Evolutionary conservation across 2,797 vertebrate genomes (phyloP).

Genomic region (Channallabes apus): DNA sequence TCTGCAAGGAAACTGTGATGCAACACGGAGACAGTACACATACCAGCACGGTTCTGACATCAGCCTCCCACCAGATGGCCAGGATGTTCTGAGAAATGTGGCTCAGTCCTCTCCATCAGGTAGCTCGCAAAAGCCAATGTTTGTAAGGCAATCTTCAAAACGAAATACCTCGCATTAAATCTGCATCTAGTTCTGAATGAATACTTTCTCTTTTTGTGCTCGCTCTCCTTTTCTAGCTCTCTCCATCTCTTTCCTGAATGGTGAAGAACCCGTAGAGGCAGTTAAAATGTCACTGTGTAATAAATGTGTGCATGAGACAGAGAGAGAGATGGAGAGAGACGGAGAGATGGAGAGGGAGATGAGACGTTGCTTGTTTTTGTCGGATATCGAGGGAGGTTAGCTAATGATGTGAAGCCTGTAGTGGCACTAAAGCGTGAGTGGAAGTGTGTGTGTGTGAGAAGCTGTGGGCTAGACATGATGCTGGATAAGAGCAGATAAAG

Average conservation of each 20-base stretch:
- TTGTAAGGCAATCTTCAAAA: background rate
- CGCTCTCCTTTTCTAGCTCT: conserved; percentile 30
- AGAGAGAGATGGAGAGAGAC: background rate
- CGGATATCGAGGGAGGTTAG: conserved; percentile 73
- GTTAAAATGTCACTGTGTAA: conserved; percentile 69
- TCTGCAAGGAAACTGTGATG: conserved; percentile 38
- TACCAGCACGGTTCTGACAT: conserved; percentile 14
- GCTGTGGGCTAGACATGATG: conserved; percentile 51
- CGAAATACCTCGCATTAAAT: conserved; percentile 5
- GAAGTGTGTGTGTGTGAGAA: conserved; percentile 57
- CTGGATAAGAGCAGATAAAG: conserved; percentile 68
- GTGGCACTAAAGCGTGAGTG: conserved; percentile 65
- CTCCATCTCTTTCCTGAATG: conserved; percentile 24
- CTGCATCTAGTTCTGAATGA: conserved; percentile 33
- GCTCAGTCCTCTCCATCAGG: background rate
- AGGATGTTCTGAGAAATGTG: conserved; percentile 32
- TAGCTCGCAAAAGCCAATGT: background rate
- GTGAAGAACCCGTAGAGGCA: background rate
- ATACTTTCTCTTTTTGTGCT: conserved; percentile 13
- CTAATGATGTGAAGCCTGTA: conserved; percentile 68
- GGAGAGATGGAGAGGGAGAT: conserved; percentile 24
- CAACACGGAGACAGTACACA: conserved; percentile 33
- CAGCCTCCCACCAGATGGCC: conserved; percentile 34
- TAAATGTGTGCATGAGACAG: conserved; percentile 43
- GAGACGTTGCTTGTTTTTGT: conserved; percentile 66